Evolutionary conservation across 1,140 invertebrate genomes (phyloP).

Genomic region (Stenopsyche tienmushanensis): DNA sequence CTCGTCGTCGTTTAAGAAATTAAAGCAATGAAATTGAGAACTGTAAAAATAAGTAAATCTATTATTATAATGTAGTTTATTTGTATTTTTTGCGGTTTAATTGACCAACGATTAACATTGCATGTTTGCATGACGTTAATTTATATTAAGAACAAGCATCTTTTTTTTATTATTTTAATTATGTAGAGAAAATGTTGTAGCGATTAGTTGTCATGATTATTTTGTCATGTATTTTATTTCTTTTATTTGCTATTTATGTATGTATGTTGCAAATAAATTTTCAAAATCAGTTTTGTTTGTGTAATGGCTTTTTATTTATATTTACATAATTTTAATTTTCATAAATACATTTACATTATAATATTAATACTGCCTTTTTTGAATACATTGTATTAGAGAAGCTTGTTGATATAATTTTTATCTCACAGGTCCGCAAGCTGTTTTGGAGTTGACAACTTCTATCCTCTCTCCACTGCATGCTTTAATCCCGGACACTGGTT

Average conservation of each 20-base stretch:
- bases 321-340: background rate
- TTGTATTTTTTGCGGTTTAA: background rate
- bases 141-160: constrained; percentile 5
- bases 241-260: constrained; percentile 38
- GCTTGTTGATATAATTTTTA: constrained; percentile 34
- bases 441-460: background rate
- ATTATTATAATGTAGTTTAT: background rate
- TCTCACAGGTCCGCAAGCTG: constrained; percentile 29
- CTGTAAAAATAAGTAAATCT: too few species aligned
- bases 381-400: constrained; percentile 12
- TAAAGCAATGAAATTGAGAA: too few species aligned
- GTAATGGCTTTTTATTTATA: constrained; percentile 39
- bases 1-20: too few species aligned
- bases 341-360: background rate
- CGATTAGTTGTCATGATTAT: constrained; percentile 27
- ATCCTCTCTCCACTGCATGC: background rate
- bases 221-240: constrained; percentile 37
- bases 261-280: constrained; percentile 39
- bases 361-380: too few species aligned
- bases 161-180: constrained; percentile 15
- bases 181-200: constrained; percentile 35
- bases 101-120: constrained; percentile 12
- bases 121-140: constrained; percentile 36
- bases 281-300: constrained; percentile 33
- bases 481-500: background rate